Percentiles rank a stretch among this genome's conserved stretches.
Conservation (phyloP, 2,888 invertebrate species). For the Arctia plantaginis region DNA sequence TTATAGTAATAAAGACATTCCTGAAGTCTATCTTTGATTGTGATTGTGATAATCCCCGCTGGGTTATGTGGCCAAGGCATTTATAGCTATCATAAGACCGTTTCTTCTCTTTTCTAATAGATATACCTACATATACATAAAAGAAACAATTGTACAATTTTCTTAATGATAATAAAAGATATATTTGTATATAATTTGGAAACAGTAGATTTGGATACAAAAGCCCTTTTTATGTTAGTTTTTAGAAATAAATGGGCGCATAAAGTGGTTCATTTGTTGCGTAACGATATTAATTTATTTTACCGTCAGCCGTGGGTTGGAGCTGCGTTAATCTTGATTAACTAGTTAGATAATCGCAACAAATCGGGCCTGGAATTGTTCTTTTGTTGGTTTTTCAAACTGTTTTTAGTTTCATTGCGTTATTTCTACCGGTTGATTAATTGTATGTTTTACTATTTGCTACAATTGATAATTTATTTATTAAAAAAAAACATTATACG, state of each 20-base stretch:
- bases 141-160: too few species aligned
- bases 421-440: conserved; percentile 17
- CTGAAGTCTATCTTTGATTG: too few species aligned
- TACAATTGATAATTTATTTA: too few species aligned
- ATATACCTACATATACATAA: too few species aligned
- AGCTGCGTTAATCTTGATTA: conserved; percentile 73
- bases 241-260: conserved; percentile 34
- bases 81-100: too few species aligned
- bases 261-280: conserved; percentile 45
- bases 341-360: conserved; percentile 72
- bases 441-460: background rate
- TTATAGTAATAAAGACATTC: too few species aligned
- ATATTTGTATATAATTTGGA: background rate
- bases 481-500: too few species aligned
- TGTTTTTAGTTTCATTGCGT: conserved; percentile 24
- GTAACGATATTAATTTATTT: conserved; percentile 60
- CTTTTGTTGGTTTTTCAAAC: conserved; percentile 51
- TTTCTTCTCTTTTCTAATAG: too few species aligned
- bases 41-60: too few species aligned
- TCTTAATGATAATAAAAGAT: too few species aligned
- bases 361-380: conserved; percentile 65
- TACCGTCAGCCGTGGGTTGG: conserved; percentile 55
- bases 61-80: too few species aligned
- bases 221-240: conserved; percentile 12
- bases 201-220: background rate